Evolutionary conservation across 2,888 invertebrate species (phyloP).

Genomic region (Druceiella hillmani): DNA sequence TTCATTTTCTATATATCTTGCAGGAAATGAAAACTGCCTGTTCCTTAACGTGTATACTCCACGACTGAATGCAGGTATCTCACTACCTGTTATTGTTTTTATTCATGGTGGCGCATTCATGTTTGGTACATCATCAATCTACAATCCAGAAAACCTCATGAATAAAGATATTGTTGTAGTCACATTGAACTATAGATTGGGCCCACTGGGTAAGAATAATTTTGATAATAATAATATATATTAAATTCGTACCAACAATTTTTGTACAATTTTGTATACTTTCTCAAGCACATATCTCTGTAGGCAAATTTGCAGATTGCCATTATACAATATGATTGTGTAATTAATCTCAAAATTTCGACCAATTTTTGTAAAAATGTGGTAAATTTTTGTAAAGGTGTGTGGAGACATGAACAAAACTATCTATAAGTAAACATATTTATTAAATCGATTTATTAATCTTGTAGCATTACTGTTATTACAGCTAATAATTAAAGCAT

Average conservation of each 20-base stretch:
- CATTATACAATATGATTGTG: too few relatives aligned
- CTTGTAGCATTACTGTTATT: not conserved
- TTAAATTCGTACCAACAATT: constrained; percentile 3
- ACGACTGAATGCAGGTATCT: constrained; percentile 23
- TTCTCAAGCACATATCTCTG: too few relatives aligned
- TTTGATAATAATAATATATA: constrained; percentile 2
- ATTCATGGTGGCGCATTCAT: constrained; percentile 56
- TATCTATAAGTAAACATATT: not conserved
- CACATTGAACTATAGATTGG: constrained; percentile 54
- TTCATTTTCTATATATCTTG: too few relatives aligned
- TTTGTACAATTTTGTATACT: constrained; percentile 4
- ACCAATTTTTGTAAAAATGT: too few relatives aligned
- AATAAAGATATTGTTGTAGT: constrained; percentile 51
- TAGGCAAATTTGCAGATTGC: too few relatives aligned
- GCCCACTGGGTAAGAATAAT: constrained; percentile 44
- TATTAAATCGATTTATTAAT: not conserved
- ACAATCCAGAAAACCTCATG: constrained; percentile 49
- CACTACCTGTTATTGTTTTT: constrained; percentile 46
- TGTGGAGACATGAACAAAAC: too few relatives aligned
- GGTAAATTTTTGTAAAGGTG: too few relatives aligned
- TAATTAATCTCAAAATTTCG: too few relatives aligned
- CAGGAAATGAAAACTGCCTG: constrained; percentile 57
- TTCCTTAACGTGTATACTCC: constrained; percentile 51
- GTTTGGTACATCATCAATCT: constrained; percentile 42
- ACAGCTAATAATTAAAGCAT: not conserved